Conservation (phyloP, 2,888 invertebrate genomes). For the Cremastinae sp. region DNA sequence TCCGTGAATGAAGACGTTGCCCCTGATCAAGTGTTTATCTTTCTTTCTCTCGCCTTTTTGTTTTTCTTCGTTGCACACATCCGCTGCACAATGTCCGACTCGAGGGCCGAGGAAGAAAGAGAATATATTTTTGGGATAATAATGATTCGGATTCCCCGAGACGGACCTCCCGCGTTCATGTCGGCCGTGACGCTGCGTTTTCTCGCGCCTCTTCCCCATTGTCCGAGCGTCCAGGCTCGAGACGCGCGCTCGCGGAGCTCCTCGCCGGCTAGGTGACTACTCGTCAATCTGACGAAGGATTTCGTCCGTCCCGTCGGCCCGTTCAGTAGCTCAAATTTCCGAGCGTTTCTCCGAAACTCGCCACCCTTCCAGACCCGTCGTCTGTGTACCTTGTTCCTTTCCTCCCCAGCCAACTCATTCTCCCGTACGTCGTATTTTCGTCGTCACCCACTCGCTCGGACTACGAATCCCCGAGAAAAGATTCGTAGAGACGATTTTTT, state of each 20-base stretch:
- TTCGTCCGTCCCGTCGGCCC: constrained; percentile 44
- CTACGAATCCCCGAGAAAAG: constrained; percentile 22
- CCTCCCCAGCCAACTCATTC: constrained; percentile 17
- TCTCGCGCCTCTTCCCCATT: constrained; percentile 71
- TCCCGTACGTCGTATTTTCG: constrained; percentile 32
- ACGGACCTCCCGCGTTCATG: constrained; percentile 74
- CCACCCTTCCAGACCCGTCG: constrained; percentile 34
- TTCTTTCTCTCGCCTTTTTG: constrained; percentile 26
- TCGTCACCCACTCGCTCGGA: constrained; percentile 36
- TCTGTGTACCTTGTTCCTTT: too few relatives aligned
- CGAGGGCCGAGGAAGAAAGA: constrained; percentile 31
- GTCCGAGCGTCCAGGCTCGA: constrained; percentile 67
- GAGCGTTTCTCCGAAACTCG: constrained; percentile 50
- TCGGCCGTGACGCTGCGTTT: constrained; percentile 73
- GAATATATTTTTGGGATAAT: constrained; percentile 62
- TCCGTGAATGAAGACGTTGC: constrained; percentile 47
- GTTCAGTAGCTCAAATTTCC: constrained; percentile 64
- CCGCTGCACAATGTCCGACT: constrained; percentile 29
- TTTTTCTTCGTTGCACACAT: constrained; percentile 41
- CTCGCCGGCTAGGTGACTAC: constrained; percentile 66
- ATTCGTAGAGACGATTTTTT: constrained; percentile 33
- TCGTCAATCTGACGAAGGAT: constrained; percentile 59
- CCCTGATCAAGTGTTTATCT: constrained; percentile 54
- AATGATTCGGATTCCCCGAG: constrained; percentile 71
- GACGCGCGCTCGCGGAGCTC: constrained; percentile 64